Conservation (phyloP, 2,797 vertebrate species). For the Vespertilio murinus region DNA sequence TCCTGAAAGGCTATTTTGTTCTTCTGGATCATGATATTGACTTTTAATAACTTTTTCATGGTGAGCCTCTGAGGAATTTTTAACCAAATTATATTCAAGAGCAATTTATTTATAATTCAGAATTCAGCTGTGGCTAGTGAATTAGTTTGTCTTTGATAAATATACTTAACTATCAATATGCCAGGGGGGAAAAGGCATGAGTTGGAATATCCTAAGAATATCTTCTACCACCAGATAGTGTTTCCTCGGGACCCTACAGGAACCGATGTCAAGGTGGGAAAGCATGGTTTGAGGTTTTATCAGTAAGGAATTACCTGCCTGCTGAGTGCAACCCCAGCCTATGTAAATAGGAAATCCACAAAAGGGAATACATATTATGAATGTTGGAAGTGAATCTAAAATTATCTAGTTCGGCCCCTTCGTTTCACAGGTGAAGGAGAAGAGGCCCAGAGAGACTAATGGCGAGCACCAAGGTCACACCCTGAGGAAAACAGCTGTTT, state of each 20-base stretch:
- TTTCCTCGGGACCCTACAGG: not conserved
- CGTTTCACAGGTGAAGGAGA: constrained; percentile 34
- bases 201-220: constrained; percentile 7
- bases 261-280: not conserved
- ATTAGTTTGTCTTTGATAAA: constrained; percentile 54
- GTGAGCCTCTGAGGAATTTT: constrained; percentile 24
- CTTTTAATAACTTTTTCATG: constrained; percentile 46
- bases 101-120: not conserved
- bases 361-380: not conserved
- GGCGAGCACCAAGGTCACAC: not conserved
- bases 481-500: not conserved
- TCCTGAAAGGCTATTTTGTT: constrained; percentile 9
- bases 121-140: not conserved
- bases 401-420: not conserved
- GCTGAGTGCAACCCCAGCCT: not conserved
- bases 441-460: not conserved
- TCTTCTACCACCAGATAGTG: not conserved
- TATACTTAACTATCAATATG: constrained; percentile 31
- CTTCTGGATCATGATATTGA: constrained; percentile 38
- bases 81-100: not conserved
- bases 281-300: not conserved
- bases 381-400: not conserved
- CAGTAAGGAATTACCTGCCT: not conserved
- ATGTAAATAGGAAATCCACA: constrained; percentile 35
- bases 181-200: not conserved